Percentiles rank a stretch among this genome's conserved stretches.
Conservation (phyloP, 2,888 invertebrate genomes). For the Platerodrilus igneus region DNA sequence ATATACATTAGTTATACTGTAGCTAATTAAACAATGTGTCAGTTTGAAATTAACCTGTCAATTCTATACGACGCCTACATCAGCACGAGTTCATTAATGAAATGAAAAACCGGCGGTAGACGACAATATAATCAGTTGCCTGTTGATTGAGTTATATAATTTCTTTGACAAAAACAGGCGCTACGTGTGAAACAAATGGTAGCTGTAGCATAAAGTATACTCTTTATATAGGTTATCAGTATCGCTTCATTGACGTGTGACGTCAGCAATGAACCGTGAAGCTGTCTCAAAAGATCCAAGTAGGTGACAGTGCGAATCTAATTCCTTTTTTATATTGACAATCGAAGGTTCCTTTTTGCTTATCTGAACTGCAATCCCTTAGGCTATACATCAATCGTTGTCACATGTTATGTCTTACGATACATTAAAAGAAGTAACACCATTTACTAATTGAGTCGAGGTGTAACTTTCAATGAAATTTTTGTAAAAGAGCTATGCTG, state of each 20-base stretch:
- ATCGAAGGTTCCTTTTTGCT: slow-evolving; percentile 10
- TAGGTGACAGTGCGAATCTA: slow-evolving; percentile 25
- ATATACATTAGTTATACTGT: slow-evolving; percentile 19
- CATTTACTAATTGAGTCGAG: too few species aligned
- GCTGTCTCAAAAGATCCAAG: slow-evolving; percentile 24
- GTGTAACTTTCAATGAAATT: too few species aligned
- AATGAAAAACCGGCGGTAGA: slow-evolving; percentile 16
- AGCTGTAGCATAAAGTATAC: too few species aligned
- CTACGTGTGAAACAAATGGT: too few species aligned
- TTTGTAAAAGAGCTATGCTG: too few species aligned
- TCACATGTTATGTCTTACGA: too few species aligned
- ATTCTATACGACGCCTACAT: slow-evolving; percentile 18
- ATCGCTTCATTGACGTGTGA: slow-evolving; percentile 25
- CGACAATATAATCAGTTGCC: slow-evolving; percentile 11
- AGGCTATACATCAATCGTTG: too few species aligned
- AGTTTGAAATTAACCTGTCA: slow-evolving; percentile 31
- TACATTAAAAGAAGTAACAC: too few species aligned
- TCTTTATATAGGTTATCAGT: slow-evolving; percentile 19
- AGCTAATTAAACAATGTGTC: slow-evolving; percentile 30
- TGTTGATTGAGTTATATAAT: slow-evolving; percentile 9
- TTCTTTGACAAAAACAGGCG: not conserved
- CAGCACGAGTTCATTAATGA: slow-evolving; percentile 22
- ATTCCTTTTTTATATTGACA: slow-evolving; percentile 23
- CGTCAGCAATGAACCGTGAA: slow-evolving; percentile 25
- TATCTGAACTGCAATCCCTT: too few species aligned